Base-by-base conservation (phyloP, 2,113 vertebrate genomes). In the Takifugu bimaculatus region DNA sequence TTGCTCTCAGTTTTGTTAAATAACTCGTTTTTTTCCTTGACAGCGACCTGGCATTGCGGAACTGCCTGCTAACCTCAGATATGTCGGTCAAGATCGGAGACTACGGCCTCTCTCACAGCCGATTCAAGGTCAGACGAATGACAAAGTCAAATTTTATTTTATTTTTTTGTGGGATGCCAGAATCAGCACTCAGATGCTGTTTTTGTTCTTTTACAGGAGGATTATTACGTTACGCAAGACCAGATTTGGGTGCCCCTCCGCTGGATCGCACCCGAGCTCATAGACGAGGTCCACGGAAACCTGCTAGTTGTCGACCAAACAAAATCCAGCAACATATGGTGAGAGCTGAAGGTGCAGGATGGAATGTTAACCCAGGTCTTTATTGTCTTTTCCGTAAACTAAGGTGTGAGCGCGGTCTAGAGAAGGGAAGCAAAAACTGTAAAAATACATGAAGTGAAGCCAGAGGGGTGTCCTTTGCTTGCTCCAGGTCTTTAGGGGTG, bases 171-270 rank as follows among this genome's bases (percentile, higher is more conserved):
- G 0, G 26, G 32, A 15, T 50, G 6, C 20, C 6, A 26, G 13
- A 42, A 3, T 15, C 1, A 50, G 4, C 27, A n/a, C 5, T 60
- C 4, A 47, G 7, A 15, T 26, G 25, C 12, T 13, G 1, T 20
- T 61, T 10, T 52, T 60, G 3, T 56, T 11, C 29, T 88, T 65
- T 70, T 73, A 62, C 54, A 99, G 97, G 96, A 97, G 13, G 97
- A 99, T 86, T 99, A 99, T 85, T 94, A 96, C 6, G 88, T 98
- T 83, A 98, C 97, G 0, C 90, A 95, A 13, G 97, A 98, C 90
- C 96, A 97, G 89, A 93, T 98, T 81, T 98, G 97, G 96, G 94
- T 99, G 78, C 95, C 97, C 0, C 88, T 99, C 80, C 95, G 97
- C 78, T 99, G 97, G 97, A 97, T 98, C 6, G 96, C 97, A 0